phyloP scores from a whole-genome alignment of 1,140 invertebrate genomes.

The Drosophila rhopaloa region DNA sequence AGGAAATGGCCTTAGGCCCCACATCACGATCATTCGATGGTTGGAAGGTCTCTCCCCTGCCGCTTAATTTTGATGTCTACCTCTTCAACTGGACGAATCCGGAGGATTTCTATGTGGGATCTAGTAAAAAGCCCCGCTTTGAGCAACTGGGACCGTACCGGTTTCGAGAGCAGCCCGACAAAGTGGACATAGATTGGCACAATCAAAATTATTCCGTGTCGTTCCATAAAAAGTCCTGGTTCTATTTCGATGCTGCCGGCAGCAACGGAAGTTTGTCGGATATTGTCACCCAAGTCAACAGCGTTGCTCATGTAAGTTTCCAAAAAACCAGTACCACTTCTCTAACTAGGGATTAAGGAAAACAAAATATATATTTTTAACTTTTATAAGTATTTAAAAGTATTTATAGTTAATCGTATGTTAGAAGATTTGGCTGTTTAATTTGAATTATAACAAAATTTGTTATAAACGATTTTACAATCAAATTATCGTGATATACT shows the following conservation, averaged over 20 bases:
- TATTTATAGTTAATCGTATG: too few species aligned
- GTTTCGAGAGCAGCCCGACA: slow-evolving; percentile 89
- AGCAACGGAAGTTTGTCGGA: slow-evolving; percentile 92
- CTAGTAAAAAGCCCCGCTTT: slow-evolving; percentile 87
- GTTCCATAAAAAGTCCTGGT: slow-evolving; percentile 91
- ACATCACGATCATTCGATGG: slow-evolving; percentile 87
- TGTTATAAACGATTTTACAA: too few species aligned
- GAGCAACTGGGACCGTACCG: slow-evolving; percentile 90
- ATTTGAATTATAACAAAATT: too few species aligned
- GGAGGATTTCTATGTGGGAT: slow-evolving; percentile 85
- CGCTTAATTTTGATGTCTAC: slow-evolving; percentile 91
- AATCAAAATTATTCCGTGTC: slow-evolving; percentile 92
- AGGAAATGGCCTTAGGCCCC: slow-evolving; percentile 88
- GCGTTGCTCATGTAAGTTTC: slow-evolving; percentile 90
- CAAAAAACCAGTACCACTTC: neutral
- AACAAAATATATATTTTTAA: too few species aligned
- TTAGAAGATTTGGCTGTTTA: too few species aligned
- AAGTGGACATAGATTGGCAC: slow-evolving; percentile 90
- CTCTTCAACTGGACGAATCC: slow-evolving; percentile 94
- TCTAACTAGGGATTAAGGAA: neutral
- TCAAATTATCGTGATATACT: too few species aligned
- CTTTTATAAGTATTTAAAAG: too few species aligned
- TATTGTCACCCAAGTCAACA: slow-evolving; percentile 91
- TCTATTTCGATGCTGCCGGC: slow-evolving; percentile 89
- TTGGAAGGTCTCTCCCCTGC: slow-evolving; percentile 91